Conservation (phyloP, 2,888 invertebrate genomes). For the Biston stratarius region DNA sequence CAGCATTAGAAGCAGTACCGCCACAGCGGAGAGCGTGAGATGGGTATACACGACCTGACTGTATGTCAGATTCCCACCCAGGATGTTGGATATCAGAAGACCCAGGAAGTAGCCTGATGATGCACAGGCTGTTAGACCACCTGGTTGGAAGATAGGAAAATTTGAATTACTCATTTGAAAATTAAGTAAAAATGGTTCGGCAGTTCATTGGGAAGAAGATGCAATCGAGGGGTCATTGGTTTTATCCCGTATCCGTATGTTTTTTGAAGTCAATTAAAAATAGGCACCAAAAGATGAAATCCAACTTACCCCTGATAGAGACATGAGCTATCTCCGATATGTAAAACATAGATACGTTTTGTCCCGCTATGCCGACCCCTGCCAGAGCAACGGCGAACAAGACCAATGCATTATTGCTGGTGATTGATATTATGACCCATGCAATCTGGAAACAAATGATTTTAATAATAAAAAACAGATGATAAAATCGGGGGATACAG, state of each 20-base stretch:
- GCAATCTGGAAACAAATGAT: constrained; percentile 56
- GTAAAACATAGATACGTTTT: constrained; percentile 71
- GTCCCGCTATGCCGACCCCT: constrained; percentile 73
- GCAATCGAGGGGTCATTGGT: too few relatives aligned
- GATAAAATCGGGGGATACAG: too few relatives aligned
- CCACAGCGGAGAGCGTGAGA: constrained; percentile 55
- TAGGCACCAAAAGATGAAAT: neutral
- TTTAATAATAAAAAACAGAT: neutral
- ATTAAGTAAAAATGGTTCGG: too few relatives aligned
- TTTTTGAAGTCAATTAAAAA: too few relatives aligned
- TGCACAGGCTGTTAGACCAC: constrained; percentile 66
- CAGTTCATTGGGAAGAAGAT: too few relatives aligned
- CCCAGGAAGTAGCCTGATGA: constrained; percentile 69
- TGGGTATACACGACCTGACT: constrained; percentile 59
- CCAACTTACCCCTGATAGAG: constrained; percentile 58
- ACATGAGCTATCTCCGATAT: constrained; percentile 75
- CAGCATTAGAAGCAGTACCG: constrained; percentile 53
- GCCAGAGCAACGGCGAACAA: constrained; percentile 62
- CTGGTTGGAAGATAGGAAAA: constrained; percentile 37
- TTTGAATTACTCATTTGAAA: neutral
- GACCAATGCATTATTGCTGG: constrained; percentile 61
- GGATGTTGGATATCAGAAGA: constrained; percentile 63
- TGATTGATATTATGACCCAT: constrained; percentile 69
- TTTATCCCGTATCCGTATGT: too few relatives aligned
- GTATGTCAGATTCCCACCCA: constrained; percentile 71